Conservation (phyloP, 2,888 invertebrate genomes). For the Sminthurides aquaticus region DNA sequence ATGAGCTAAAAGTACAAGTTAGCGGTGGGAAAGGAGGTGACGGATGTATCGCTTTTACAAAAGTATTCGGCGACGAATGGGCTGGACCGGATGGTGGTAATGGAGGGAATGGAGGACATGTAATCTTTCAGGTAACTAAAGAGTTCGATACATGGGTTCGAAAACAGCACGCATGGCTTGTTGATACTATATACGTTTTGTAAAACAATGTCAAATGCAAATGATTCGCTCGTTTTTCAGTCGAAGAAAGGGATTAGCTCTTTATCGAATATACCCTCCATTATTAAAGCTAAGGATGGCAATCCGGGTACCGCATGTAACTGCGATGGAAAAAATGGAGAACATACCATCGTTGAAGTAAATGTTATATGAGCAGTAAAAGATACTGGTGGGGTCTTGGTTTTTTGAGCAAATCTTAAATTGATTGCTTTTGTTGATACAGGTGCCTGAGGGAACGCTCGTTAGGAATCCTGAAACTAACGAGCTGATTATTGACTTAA, state of each 20-base stretch:
- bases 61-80: slow-evolving; percentile 70
- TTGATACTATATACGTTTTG: too few species aligned
- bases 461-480: slow-evolving; percentile 49
- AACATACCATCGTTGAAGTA: slow-evolving; percentile 58
- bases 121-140: slow-evolving; percentile 66
- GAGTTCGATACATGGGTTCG: too few species aligned
- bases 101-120: slow-evolving; percentile 92
- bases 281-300: slow-evolving; percentile 61
- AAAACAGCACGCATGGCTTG: too few species aligned
- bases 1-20: slow-evolving; percentile 59
- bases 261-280: slow-evolving; percentile 58
- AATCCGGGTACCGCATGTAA: slow-evolving; percentile 65
- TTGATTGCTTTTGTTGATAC: slow-evolving; percentile 8
- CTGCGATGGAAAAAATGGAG: slow-evolving; percentile 73
- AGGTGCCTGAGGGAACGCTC: slow-evolving; percentile 58
- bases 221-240: slow-evolving; percentile 45
- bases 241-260: slow-evolving; percentile 62
- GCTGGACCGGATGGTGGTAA: slow-evolving; percentile 96
- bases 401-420: neutral
- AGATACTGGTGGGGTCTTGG: neutral
- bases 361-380: slow-evolving; percentile 6
- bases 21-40: slow-evolving; percentile 86
- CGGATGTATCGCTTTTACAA: slow-evolving; percentile 81
- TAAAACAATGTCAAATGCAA: too few species aligned
- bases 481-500: slow-evolving; percentile 60